These are phyloP conservation scores for Tipula helvola DNA, from an alignment of 2,888 invertebrate genomes.

Conservation along the genomic window DNA sequence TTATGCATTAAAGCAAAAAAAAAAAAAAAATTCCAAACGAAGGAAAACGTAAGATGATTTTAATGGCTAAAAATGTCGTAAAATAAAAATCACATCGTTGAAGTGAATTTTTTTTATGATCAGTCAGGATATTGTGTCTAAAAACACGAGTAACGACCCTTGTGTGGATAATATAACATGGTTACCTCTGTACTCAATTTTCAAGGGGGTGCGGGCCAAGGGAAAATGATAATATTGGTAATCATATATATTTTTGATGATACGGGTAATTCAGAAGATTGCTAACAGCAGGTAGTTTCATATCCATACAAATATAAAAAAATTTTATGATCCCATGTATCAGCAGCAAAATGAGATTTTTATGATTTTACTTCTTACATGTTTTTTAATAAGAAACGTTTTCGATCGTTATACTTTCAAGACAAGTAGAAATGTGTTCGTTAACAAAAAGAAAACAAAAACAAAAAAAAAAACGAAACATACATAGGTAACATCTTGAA, in stretches of 20 bases:
- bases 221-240: not conserved
- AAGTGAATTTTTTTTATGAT: not conserved
- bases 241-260: not conserved
- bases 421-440: not conserved
- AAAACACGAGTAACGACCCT: not conserved
- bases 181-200: not conserved
- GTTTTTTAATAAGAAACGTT: not conserved
- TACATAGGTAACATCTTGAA: not conserved
- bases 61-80: not conserved
- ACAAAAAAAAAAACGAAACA: not conserved
- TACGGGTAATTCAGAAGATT: not conserved
- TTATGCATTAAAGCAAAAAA: not conserved
- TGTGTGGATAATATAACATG: not conserved
- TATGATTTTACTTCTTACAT: not conserved
- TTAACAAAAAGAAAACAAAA: not conserved
- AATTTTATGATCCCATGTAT: not conserved
- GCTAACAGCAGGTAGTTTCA: not conserved
- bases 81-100: conserved; percentile 4
- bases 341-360: not conserved
- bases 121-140: not conserved
- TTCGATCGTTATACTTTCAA: not conserved
- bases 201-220: not conserved
- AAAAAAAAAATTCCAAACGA: not conserved
- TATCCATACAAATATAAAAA: not conserved
- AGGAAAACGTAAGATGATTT: not conserved